phyloP scores from a whole-genome alignment of 2,888 invertebrate species.

The Diogma glabrata region DNA sequence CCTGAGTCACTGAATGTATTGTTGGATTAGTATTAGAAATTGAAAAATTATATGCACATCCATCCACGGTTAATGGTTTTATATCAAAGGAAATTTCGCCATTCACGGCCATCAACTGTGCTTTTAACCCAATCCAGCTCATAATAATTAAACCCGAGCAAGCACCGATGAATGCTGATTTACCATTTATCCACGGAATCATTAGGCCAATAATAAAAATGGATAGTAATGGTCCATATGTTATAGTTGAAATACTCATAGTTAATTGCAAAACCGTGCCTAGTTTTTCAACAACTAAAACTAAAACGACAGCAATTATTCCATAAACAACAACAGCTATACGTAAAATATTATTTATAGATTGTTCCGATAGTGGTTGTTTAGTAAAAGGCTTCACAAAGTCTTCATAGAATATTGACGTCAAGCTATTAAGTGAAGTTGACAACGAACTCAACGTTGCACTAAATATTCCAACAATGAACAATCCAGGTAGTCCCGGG shows the following conservation, averaged over 20 bases:
- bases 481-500: constrained; percentile 76
- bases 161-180: constrained; percentile 58
- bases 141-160: constrained; percentile 49
- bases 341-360: constrained; percentile 49
- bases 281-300: constrained; percentile 57
- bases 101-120: constrained; percentile 44
- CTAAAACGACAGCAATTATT: constrained; percentile 48
- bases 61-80: constrained; percentile 41
- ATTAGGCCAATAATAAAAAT: constrained; percentile 56
- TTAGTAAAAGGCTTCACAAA: constrained; percentile 57
- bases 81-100: constrained; percentile 45
- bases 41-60: constrained; percentile 33
- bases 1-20: background rate
- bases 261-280: constrained; percentile 55
- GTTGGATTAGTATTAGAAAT: background rate
- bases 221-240: constrained; percentile 56
- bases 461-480: constrained; percentile 50
- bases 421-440: background rate
- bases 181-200: constrained; percentile 26
- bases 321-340: constrained; percentile 56
- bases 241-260: constrained; percentile 49
- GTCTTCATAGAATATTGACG: constrained; percentile 41
- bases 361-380: constrained; percentile 40
- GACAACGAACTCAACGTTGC: background rate
- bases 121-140: constrained; percentile 52